A percentile compares a stretch with the other conserved stretches of the same genome.
Evolutionary conservation across 2,888 invertebrate species (phyloP).

Genomic region (Pyralis farinalis): DNA sequence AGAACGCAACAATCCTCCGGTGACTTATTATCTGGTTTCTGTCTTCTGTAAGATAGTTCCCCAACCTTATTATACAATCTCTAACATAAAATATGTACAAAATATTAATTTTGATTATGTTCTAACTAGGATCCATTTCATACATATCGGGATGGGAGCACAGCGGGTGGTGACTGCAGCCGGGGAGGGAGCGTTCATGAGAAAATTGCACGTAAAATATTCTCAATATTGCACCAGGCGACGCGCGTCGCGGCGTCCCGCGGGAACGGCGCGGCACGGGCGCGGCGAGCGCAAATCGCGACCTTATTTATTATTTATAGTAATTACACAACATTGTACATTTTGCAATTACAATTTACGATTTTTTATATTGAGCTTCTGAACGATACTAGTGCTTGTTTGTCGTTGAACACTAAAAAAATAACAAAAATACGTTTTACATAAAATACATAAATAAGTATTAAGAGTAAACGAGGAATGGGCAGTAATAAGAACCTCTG

Average conservation of each 20-base stretch:
- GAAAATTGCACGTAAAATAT: conserved; percentile 66
- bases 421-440: too few species aligned
- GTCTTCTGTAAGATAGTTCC: too few species aligned
- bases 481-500: too few species aligned
- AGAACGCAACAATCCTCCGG: too few species aligned
- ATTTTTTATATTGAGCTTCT: neutral
- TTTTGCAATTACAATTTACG: neutral
- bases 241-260: conserved; percentile 34
- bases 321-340: conserved; percentile 50
- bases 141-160: conserved; percentile 3
- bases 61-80: too few species aligned
- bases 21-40: too few species aligned
- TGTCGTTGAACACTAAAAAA: too few species aligned
- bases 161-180: conserved; percentile 28
- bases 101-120: conserved; percentile 5
- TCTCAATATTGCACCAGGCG: conserved; percentile 53
- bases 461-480: too few species aligned
- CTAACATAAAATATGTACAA: neutral
- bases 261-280: conserved; percentile 4
- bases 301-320: conserved; percentile 70
- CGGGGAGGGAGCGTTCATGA: conserved; percentile 51
- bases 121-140: neutral
- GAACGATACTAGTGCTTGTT: too few species aligned
- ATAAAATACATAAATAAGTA: too few species aligned
- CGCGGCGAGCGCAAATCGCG: conserved; percentile 10